Percentiles rank a stretch among this genome's conserved stretches.
phyloP scores from a whole-genome alignment of 2,797 vertebrate species.

The Alca torda region DNA sequence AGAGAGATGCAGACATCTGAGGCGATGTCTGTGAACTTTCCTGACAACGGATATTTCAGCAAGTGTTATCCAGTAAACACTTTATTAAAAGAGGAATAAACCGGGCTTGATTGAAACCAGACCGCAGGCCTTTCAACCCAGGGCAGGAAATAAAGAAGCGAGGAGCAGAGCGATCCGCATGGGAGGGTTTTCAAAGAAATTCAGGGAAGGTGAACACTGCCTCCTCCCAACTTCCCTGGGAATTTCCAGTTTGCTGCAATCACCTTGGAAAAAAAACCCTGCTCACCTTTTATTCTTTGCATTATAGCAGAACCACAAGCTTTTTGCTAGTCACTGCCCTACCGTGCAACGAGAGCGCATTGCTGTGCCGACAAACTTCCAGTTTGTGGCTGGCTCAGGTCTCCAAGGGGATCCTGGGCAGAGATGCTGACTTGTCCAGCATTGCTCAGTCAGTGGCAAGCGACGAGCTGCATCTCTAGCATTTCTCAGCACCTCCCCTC shows the following conservation, averaged over 20 bases:
- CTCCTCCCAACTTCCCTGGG: background rate
- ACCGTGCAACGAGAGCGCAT: background rate
- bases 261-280: background rate
- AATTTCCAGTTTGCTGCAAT: background rate
- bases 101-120: background rate
- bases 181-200: background rate
- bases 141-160: background rate
- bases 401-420: background rate
- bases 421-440: background rate
- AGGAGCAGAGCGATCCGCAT: background rate
- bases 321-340: background rate
- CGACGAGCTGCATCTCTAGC: background rate
- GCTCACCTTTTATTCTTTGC: background rate
- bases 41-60: background rate
- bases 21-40: background rate
- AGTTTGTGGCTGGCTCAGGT: background rate
- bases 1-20: background rate
- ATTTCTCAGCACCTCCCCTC: background rate
- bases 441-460: background rate
- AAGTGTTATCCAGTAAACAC: background rate
- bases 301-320: background rate
- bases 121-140: background rate
- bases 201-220: background rate
- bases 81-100: background rate
- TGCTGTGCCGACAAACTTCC: background rate